phyloP scores from a whole-genome alignment of 2,797 vertebrate genomes.

The Coranthus polyacanthus region DNA sequence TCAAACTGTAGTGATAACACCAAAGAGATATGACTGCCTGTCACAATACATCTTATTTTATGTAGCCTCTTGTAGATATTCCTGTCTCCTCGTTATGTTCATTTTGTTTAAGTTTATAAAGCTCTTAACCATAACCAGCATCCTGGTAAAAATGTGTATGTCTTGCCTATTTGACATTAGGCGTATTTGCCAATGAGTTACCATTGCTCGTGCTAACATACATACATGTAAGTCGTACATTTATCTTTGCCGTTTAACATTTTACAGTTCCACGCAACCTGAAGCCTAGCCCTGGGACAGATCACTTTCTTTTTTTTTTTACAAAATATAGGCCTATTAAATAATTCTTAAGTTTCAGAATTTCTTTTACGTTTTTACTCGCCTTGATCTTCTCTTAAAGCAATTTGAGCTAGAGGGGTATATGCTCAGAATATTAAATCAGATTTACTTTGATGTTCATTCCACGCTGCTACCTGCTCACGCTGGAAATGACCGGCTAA shows the following conservation, averaged over 20 bases:
- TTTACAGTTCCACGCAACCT: slow-evolving; percentile 1
- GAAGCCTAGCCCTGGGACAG: neutral
- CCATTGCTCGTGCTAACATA: neutral
- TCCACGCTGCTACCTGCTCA: slow-evolving; percentile 31
- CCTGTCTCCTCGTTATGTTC: neutral
- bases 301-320: slow-evolving; percentile 7
- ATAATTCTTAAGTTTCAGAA: slow-evolving; percentile 18
- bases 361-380: slow-evolving; percentile 41
- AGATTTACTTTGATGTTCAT: slow-evolving; percentile 59
- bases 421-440: slow-evolving; percentile 46
- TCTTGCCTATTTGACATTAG: neutral
- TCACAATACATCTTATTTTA: slow-evolving; percentile 4
- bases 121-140: neutral
- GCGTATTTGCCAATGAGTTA: slow-evolving; percentile 2
- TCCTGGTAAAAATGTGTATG: neutral
- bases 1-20: neutral
- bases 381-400: slow-evolving; percentile 41
- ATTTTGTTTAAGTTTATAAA: slow-evolving; percentile 2
- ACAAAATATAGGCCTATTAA: slow-evolving; percentile 4
- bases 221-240: no score
- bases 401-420: slow-evolving; percentile 28
- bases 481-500: slow-evolving; percentile 12
- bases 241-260: neutral
- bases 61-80: slow-evolving; percentile 1
- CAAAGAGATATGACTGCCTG: neutral